Percentiles rank a stretch among this genome's conserved stretches.
phyloP scores from a whole-genome alignment of 2,888 invertebrate species.

The Tupiocoris notatus region DNA sequence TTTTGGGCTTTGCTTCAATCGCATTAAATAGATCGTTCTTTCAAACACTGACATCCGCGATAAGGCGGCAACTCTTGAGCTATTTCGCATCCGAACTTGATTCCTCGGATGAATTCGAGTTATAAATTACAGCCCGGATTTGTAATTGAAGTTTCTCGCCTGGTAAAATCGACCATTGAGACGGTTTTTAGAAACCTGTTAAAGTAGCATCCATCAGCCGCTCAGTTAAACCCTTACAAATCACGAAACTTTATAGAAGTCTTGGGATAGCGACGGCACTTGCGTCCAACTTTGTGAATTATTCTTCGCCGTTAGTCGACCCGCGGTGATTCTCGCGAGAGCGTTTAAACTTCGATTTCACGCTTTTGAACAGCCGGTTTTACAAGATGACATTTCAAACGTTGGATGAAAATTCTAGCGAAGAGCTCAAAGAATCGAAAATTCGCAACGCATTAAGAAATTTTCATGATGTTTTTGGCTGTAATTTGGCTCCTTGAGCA shows the following conservation, averaged over 20 bases:
- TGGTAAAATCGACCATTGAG: constrained; percentile 31
- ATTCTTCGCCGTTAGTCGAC: neutral
- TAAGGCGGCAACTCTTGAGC: too few species aligned
- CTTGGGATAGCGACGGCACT: neutral
- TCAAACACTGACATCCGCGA: too few species aligned
- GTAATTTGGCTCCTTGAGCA: too few species aligned
- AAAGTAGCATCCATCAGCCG: constrained; percentile 34
- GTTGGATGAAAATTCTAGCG: too few species aligned
- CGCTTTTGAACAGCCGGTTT: too few species aligned
- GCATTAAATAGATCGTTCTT: too few species aligned
- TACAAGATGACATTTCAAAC: too few species aligned
- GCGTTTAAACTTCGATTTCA: neutral
- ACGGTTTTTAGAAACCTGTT: constrained; percentile 22
- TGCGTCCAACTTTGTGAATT: neutral
- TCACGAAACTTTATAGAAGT: constrained; percentile 19
- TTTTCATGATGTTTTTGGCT: too few species aligned
- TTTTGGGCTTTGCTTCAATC: too few species aligned
- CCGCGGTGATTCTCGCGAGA: neutral
- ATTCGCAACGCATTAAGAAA: too few species aligned
- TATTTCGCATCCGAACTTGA: too few species aligned
- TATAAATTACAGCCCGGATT: constrained; percentile 19
- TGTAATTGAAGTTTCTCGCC: constrained; percentile 28
- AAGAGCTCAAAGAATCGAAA: too few species aligned
- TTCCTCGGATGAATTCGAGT: neutral
- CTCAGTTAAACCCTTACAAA: constrained; percentile 35